These are phyloP conservation scores for Pycnomerus fuliginosus DNA, from an alignment of 2,888 invertebrate species.

Conservation along the genomic window DNA sequence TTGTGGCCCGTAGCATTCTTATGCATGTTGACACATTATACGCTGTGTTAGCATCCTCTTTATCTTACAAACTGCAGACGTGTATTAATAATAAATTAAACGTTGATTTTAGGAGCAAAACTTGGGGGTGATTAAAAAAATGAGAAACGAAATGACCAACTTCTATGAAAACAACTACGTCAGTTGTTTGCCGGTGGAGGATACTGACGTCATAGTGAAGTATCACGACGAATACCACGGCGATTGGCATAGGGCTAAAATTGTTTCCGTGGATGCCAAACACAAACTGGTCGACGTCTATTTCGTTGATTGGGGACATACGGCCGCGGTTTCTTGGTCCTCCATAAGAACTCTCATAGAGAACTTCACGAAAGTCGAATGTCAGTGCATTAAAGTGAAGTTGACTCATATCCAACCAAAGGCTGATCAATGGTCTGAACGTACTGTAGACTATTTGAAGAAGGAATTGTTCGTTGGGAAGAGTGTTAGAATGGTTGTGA, in stretches of 20 bases:
- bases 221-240: constrained; percentile 43
- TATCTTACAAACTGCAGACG: too few relatives aligned
- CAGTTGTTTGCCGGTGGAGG: constrained; percentile 39
- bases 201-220: constrained; percentile 54
- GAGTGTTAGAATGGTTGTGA: constrained; percentile 46
- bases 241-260: constrained; percentile 63
- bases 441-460: constrained; percentile 47
- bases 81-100: too few relatives aligned
- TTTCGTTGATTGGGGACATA: constrained; percentile 66
- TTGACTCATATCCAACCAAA: constrained; percentile 54
- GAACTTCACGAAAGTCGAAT: constrained; percentile 39
- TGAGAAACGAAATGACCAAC: constrained; percentile 34
- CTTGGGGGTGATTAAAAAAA: constrained; percentile 29
- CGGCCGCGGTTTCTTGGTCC: constrained; percentile 54
- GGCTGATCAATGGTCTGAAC: constrained; percentile 48
- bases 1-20: too few relatives aligned
- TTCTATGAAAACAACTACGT: constrained; percentile 31
- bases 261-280: constrained; percentile 53
- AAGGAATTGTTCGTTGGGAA: constrained; percentile 43
- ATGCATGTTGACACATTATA: too few relatives aligned
- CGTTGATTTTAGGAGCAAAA: constrained; percentile 31
- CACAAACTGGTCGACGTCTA: constrained; percentile 57
- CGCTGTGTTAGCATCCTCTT: too few relatives aligned
- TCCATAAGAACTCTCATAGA: constrained; percentile 55
- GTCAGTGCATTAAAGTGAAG: constrained; percentile 44